Evolutionary conservation across 2,797 vertebrate genomes (phyloP).

Genomic region (Falco biarmicus): DNA sequence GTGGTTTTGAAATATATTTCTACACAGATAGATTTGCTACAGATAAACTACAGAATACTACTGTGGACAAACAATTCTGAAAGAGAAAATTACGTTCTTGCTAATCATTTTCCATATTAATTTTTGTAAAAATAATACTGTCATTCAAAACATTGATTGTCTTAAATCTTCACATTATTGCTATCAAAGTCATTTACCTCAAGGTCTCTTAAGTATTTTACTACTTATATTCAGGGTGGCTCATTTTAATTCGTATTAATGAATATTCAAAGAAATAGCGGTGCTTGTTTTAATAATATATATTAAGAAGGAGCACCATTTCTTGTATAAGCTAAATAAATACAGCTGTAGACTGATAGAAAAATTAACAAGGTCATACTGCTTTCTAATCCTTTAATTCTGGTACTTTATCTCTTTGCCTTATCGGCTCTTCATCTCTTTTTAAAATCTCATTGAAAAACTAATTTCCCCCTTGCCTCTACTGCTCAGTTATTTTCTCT

Average conservation of each 20-base stretch:
- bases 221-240: not conserved
- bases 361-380: constrained; percentile 45
- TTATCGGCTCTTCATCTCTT: not conserved
- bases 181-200: not conserved
- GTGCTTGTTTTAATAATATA: constrained; percentile 18
- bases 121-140: not conserved
- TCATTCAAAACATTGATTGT: not conserved
- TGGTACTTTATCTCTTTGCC: not conserved
- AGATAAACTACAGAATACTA: not conserved
- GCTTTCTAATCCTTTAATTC: constrained; percentile 18
- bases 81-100: not conserved
- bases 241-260: constrained; percentile 7
- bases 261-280: not conserved
- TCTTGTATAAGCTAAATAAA: not conserved
- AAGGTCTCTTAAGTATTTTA: not conserved
- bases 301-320: not conserved
- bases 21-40: not conserved
- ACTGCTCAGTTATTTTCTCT: not conserved
- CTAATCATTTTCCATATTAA: not conserved
- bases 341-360: not conserved
- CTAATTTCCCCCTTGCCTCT: constrained; percentile 8
- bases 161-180: not conserved
- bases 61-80: not conserved
- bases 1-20: not conserved
- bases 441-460: constrained; percentile 35